Base-by-base conservation (phyloP, 2,113 vertebrate genomes). In the Riparia riparia region DNA sequence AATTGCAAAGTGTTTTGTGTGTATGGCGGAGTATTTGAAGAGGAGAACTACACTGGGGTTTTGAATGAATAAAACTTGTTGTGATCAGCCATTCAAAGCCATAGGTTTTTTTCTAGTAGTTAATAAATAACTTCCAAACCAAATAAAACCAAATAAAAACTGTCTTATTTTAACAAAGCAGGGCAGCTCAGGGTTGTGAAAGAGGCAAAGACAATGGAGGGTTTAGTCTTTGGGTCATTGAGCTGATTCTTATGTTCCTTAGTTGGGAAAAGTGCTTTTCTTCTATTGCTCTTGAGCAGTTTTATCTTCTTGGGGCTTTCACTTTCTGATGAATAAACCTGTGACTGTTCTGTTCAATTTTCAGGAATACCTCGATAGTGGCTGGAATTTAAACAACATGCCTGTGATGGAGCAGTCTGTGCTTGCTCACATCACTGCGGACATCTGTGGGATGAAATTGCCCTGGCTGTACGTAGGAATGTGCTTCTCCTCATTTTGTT, bases 341-440 rank as follows among this genome's bases (percentile, higher is more conserved):
- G 41, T 0, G 6, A 37, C 53, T 66, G 25, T 69, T 37, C 60
- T 77, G 44, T 70, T 93, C 58, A 3, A 9, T 61, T 93, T 96
- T 56, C 97, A 99, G 99, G 99, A 99, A 53, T 99, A 99, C 94
- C 98, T 99, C 45, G 97, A 98, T 61, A 99, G 99, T 89, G 99
- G 99, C 78, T 99, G 99, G 99, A 99, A 99, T 98, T 98, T 99
- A 80, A 99, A 99, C 97, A 99, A 99, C 96, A 99, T 99, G 99
- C 99, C 99, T 1, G 99, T 99, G 98, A 99, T 99, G 99, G 98
- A 99, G 76, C 99, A 99, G 2, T 99, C 99, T 47, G 99, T 99
- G 6, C 98, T 99, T 86, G 99, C 99, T 79, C 99, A 99, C 54
- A 99, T 99, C 73, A 99, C 99, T 17, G 99, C 99, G 6, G 99